A percentile compares a stretch with the other conserved stretches of the same genome.
phyloP scores from a whole-genome alignment of 2,888 invertebrate species.

The Cephus spinipes region DNA sequence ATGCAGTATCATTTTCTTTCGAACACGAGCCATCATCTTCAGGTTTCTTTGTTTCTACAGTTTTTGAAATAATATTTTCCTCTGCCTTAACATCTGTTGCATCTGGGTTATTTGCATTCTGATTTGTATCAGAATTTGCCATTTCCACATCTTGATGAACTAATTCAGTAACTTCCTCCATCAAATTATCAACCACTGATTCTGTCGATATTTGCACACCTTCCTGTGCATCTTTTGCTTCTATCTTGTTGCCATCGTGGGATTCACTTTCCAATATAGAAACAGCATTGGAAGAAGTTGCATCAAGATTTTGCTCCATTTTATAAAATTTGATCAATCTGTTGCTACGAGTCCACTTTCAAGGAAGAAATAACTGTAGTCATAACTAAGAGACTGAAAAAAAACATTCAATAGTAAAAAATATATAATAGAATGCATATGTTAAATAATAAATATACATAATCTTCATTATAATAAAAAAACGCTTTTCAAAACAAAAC shows the following conservation, averaged over 20 bases:
- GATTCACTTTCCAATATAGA: neutral
- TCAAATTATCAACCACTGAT: neutral
- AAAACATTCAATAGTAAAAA: neutral
- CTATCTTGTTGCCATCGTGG: neutral
- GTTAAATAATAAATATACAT: neutral
- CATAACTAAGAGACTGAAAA: neutral
- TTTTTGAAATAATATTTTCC: neutral
- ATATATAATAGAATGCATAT: neutral
- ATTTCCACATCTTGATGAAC: neutral
- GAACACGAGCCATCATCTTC: neutral
- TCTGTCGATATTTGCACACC: neutral
- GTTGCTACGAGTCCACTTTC: neutral
- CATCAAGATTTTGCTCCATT: neutral
- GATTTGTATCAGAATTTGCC: neutral
- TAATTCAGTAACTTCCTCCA: neutral
- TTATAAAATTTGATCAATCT: neutral
- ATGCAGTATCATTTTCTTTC: neutral
- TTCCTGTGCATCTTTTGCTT: neutral
- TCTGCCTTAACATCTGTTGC: neutral
- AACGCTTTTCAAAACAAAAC: neutral
- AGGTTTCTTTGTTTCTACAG: neutral
- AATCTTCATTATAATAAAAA: neutral
- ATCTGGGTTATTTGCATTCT: neutral
- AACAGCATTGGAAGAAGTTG: neutral
- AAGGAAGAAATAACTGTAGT: neutral